Evolutionary conservation across 1,140 invertebrate species (phyloP), one percentile per base, ranked within the genome.

Genomic region (Trichogramma pretiosum): DNA sequence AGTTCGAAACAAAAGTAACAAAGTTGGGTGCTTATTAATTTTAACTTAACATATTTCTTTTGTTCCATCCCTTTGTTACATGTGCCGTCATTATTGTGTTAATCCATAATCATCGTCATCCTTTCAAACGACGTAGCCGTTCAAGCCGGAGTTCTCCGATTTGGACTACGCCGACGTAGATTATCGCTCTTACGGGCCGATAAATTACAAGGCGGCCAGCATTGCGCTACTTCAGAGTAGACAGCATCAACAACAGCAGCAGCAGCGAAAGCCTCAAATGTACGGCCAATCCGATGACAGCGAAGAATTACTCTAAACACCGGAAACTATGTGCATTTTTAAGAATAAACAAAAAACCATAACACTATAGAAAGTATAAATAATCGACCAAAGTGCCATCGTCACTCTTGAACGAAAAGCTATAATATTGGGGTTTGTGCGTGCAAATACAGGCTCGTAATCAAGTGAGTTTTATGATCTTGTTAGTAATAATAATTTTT

Each of bases 111-210:
- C n/a, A n/a, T n/a, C n/a, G n/a, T n/a, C n/a, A n/a, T n/a, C n/a
- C n/a, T n/a, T n/a, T n/a, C n/a, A n/a, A n/a, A n/a, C n/a, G n/a
- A n/a, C n/a, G n/a, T 72, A 81, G 79, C 78, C 84, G 71, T 79
- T 75, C 65, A 74, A 75, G 60, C 80, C 81, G 40, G 79, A 83
- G 57, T 80, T 80, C 59, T 79, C 84, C 62, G 88, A 84, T 67
- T 75, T 91, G 64, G 85, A 88, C 62, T 92, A 92, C 70, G 89
- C 89, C 32, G 89, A 93, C 72, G 83, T 89, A 52, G 88, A 92
- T 64, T 84, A 88, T 70, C 81, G 83, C 63, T 83, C 82, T 50
- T 90, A 90, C 69, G 88, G 88, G 48, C 89, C 89, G 24, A 90
- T 91, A 21, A 51, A 51, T 17, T 51, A 51, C 38, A 51, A 51